Base-by-base conservation (phyloP, 2,113 vertebrate genomes). In the Phodopus roborovskii region DNA sequence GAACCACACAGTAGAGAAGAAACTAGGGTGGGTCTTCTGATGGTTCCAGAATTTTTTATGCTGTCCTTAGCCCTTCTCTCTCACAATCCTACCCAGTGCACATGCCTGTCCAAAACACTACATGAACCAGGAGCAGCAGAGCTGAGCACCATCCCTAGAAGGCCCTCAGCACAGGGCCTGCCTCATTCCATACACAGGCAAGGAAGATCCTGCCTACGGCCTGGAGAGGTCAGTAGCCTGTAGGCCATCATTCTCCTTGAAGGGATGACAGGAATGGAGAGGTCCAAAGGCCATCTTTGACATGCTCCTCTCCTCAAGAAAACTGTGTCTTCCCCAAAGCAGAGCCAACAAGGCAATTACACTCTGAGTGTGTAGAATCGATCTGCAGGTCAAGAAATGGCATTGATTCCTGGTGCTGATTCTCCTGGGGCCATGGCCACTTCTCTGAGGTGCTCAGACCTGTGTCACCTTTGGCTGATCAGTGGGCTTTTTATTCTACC, bases 271-370 rank as follows among this genome's bases (percentile, higher is more conserved):
- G 75, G 33, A 48, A n/a, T 58, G 26, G 62, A 24, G 62, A 24
- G 74, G 36, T 10, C 13, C 62, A 16, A 1, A 5, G 78, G 64
- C 79, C 45, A 10, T 56, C 48, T 92, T 39, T 45, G n/a, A 90
- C 1, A n/a, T 62, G 22, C 22, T 78, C 56, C 91, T 84, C 13
- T 78, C 66, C 12, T 87, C n/a, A 19, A 60, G 87, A 82, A 94
- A 96, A 66, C 36, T n/a, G 83, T 39, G 92, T 97, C 91, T 81
- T 74, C 91, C 81, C 64, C 53, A 77, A 95, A 79, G 83, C 83
- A 75, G 84, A 85, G 93, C 84, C 95, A 97, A 93, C 68, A 74
- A 96, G 64, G 66, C 96, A 89, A 91, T 96, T 93, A 97, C 90
- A 96, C 24, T 87, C 77, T 5, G 19, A 87, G 95, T 78, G 77